Conservation (phyloP, 2,797 vertebrate species). For the Oreochromis mossambicus region DNA sequence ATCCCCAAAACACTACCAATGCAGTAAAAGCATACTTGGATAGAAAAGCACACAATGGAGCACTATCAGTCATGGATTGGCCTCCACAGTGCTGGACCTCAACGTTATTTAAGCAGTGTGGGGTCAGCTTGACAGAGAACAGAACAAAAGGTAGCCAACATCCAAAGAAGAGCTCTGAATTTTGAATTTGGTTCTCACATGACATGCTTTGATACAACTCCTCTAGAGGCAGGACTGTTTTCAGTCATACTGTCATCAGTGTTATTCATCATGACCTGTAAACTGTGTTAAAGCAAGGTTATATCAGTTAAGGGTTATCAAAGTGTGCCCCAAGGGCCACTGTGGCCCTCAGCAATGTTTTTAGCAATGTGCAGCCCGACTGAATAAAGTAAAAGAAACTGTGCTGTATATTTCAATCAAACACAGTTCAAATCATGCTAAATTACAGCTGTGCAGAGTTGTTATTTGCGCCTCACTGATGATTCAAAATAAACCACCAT, state of each 20-base stretch:
- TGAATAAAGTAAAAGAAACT: background rate
- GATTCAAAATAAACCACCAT: background rate
- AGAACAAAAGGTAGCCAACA: background rate
- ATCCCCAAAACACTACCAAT: background rate
- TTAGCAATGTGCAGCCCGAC: background rate
- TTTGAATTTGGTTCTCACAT: background rate
- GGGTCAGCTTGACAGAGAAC: background rate
- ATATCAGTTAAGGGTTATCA: background rate
- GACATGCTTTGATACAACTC: background rate
- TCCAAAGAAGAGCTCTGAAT: background rate
- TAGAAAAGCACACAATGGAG: background rate
- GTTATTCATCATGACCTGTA: background rate
- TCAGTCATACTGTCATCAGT: background rate
- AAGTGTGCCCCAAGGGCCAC: background rate
- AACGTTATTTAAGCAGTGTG: background rate
- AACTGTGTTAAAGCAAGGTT: background rate
- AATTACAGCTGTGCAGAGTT: background rate
- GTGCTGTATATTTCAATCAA: background rate
- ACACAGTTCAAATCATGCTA: background rate
- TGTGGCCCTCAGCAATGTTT: background rate
- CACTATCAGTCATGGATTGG: background rate
- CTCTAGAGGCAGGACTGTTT: background rate
- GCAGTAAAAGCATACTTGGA: background rate
- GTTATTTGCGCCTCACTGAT: background rate
- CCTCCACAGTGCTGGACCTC: background rate